phyloP scores from a whole-genome alignment of 92 coral and sea anemone genomes.

The Blastomussa wellsi region DNA sequence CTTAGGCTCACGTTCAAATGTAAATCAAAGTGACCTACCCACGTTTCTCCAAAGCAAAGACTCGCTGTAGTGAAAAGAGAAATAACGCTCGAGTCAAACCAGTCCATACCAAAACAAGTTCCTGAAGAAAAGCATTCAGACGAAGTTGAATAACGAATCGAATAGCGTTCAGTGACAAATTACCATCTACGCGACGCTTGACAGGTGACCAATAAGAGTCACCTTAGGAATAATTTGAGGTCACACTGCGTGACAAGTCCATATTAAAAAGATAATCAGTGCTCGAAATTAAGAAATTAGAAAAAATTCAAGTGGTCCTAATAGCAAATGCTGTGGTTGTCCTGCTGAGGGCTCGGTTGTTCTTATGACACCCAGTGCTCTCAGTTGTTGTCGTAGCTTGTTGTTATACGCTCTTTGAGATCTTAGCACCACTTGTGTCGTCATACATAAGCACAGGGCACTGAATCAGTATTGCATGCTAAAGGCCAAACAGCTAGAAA shows the following conservation, averaged over 20 bases:
- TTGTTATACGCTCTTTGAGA: no score
- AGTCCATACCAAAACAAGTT: neutral
- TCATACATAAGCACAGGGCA: no score
- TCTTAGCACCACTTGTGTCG: no score
- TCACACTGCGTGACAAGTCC: neutral
- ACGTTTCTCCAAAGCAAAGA: constrained; percentile 12
- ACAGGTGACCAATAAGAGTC: neutral
- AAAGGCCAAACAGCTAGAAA: no score
- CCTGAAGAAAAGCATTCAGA: neutral
- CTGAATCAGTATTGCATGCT: no score
- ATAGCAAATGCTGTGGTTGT: no score
- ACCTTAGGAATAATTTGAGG: neutral
- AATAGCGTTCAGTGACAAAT: neutral
- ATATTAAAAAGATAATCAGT: no score
- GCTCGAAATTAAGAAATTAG: no score
- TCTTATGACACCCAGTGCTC: no score
- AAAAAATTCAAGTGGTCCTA: no score
- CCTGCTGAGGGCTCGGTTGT: no score
- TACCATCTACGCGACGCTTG: neutral
- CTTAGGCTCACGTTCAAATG: neutral
- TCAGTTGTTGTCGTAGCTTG: no score
- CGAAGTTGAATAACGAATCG: neutral
- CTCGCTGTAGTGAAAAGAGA: neutral
- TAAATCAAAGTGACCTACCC: constrained; percentile 1
- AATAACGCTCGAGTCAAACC: neutral